Conservation (phyloP, 2,888 invertebrate species). For the Eupithecia exiguata region DNA sequence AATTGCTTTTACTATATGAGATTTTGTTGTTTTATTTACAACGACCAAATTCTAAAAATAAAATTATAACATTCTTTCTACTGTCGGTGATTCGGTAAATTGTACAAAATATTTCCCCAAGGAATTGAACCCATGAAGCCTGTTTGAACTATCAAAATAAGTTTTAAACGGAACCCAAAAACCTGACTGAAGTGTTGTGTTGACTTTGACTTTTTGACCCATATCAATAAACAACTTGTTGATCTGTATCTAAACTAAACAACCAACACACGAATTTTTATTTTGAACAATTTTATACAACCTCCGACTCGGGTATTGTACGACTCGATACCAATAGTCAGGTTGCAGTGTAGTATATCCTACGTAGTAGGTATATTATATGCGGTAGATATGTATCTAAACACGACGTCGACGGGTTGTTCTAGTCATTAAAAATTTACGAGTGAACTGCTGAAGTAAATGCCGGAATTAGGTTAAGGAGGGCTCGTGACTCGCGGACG, state of each 20-base stretch:
- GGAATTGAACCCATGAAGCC: neutral
- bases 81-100: neutral
- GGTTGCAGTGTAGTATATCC: neutral
- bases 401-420: conserved; percentile 57
- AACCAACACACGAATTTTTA: neutral
- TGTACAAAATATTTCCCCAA: neutral
- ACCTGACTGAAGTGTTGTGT: neutral
- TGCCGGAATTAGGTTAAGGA: conserved; percentile 80
- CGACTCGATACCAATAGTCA: neutral
- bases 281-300: neutral
- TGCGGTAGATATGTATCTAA: conserved; percentile 32
- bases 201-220: neutral
- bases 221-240: neutral
- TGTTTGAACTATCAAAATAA: neutral
- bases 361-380: neutral
- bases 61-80: too few relatives aligned
- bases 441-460: conserved; percentile 80
- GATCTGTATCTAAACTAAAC: neutral
- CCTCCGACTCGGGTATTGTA: neutral
- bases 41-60: too few relatives aligned
- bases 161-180: neutral
- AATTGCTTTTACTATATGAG: conserved; percentile 70
- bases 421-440: conserved; percentile 81
- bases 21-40: conserved; percentile 55
- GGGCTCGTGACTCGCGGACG: conserved; percentile 49